phyloP scores from a whole-genome alignment of 2,113 vertebrate species.

The Cinclus mexicanus region DNA sequence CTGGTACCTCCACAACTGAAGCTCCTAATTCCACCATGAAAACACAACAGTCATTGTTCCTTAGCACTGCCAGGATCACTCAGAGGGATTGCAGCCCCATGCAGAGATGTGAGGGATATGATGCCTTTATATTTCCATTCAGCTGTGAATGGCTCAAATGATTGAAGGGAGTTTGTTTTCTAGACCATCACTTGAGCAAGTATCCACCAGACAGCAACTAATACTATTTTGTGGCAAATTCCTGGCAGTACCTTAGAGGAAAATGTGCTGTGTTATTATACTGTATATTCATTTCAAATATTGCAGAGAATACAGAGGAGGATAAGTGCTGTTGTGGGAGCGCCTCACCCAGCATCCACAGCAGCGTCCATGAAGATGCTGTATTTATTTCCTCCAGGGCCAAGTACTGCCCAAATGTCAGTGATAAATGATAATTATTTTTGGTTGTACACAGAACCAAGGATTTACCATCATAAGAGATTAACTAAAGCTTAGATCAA shows the following conservation, averaged over 20 bases:
- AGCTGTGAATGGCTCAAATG: neutral
- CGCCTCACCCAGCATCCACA: neutral
- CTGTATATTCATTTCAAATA: neutral
- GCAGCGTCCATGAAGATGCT: neutral
- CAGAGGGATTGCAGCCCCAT: neutral
- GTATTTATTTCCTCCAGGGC: neutral
- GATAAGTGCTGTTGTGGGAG: neutral
- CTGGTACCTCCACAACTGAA: neutral
- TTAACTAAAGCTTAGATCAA: conserved; percentile 13
- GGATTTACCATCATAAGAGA: neutral
- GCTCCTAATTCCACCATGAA: neutral
- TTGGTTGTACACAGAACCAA: neutral
- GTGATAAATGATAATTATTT: neutral
- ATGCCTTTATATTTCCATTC: neutral
- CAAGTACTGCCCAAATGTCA: neutral
- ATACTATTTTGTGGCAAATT: conserved; percentile 26
- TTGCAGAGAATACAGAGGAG: neutral
- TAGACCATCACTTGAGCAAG: neutral
- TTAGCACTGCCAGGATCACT: neutral
- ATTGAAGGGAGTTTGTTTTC: conserved; percentile 20
- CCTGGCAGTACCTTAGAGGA: neutral
- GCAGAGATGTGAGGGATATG: neutral
- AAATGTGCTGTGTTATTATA: conserved; percentile 7
- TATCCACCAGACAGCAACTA: neutral
- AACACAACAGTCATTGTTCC: neutral